These are phyloP conservation scores for Pionites leucogaster DNA, from an alignment of 2,113 vertebrate genomes.

Conservation along the genomic window DNA sequence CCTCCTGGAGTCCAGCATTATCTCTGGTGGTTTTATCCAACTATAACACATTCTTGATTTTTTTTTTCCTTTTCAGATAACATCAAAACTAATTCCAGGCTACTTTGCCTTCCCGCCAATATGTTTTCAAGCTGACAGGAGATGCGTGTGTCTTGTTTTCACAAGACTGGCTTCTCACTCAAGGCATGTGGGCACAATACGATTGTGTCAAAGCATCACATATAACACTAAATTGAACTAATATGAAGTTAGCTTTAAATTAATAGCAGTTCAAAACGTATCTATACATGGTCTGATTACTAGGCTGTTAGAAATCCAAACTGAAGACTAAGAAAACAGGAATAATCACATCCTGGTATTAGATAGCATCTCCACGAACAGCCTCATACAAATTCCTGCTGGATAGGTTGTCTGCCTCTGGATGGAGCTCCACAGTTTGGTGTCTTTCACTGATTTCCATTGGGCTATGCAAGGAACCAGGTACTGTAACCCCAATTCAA, in stretches of 20 bases:
- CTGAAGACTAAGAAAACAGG: background rate
- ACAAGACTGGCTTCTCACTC: background rate
- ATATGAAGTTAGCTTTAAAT: background rate
- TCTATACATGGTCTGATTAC: background rate
- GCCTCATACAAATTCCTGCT: background rate
- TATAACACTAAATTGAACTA: background rate
- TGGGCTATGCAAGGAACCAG: background rate
- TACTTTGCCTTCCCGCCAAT: conserved; percentile 9
- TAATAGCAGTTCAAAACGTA: background rate
- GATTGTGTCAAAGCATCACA: background rate
- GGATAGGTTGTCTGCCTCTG: background rate
- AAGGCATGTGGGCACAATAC: background rate
- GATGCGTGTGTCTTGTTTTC: background rate
- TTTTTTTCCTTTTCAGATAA: conserved; percentile 30
- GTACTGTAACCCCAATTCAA: too few species aligned
- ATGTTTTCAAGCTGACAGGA: conserved; percentile 8
- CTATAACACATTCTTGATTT: conserved; percentile 22
- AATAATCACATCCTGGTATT: background rate
- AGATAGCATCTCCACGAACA: background rate
- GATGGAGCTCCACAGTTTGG: fast-evolving
- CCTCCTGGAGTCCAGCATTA: background rate
- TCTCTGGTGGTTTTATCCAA: conserved; percentile 45
- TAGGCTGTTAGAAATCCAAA: background rate
- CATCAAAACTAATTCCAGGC: conserved; percentile 43
- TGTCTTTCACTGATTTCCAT: background rate